phyloP scores from a whole-genome alignment of 1,140 invertebrate genomes.

The Zaprionus camerounensis region DNA sequence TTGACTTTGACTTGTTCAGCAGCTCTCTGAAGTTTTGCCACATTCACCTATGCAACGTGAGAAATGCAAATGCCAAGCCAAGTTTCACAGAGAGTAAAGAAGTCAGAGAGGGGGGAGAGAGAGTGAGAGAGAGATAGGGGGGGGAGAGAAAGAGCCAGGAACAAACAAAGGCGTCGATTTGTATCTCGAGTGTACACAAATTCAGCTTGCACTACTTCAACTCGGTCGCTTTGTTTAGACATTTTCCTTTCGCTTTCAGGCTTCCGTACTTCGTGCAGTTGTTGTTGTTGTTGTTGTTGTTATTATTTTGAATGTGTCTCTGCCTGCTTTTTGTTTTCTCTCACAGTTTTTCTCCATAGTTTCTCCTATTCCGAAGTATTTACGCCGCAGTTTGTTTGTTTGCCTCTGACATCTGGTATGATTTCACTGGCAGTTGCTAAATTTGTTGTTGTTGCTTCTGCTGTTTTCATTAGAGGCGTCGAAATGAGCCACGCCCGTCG shows the following conservation, averaged over 20 bases:
- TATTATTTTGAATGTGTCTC: neutral
- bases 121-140: neutral
- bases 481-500: conserved; percentile 57
- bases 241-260: conserved; percentile 30
- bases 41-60: conserved; percentile 59
- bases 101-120: neutral
- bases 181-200: conserved; percentile 55
- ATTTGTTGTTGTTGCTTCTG: conserved; percentile 23
- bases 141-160: conserved; percentile 33
- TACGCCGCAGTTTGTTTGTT: conserved; percentile 32
- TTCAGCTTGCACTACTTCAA: conserved; percentile 26
- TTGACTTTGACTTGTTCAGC: conserved; percentile 44
- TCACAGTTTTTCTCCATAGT: neutral
- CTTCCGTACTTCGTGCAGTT: neutral
- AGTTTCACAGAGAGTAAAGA: neutral
- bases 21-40: conserved; percentile 41
- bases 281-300: conserved; percentile 20
- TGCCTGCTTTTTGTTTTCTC: neutral
- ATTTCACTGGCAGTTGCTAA: conserved; percentile 49
- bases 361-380: conserved; percentile 25
- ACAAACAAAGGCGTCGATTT: conserved; percentile 73
- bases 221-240: conserved; percentile 28
- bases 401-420: conserved; percentile 59
- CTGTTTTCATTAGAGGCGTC: conserved; percentile 54
- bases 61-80: conserved; percentile 72